phyloP scores from a whole-genome alignment of 2,113 vertebrate genomes.

The Diglossa brunneiventris region DNA sequence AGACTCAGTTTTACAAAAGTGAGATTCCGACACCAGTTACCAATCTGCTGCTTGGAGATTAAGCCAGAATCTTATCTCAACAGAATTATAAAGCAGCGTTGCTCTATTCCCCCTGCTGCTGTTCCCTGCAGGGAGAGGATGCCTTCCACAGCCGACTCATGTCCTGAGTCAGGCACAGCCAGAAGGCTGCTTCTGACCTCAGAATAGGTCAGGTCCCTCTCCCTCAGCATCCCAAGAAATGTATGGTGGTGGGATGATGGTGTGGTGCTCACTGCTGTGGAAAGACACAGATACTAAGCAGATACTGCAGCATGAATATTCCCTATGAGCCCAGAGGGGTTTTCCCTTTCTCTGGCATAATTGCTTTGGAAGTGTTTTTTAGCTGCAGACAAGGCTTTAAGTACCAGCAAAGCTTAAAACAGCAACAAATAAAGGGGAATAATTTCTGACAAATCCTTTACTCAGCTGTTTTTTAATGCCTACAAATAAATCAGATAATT shows the following conservation, averaged over 20 bases:
- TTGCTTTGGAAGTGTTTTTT: neutral
- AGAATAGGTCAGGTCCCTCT: neutral
- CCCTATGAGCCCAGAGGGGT: neutral
- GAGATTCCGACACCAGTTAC: neutral
- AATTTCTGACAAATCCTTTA: neutral
- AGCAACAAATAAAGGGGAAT: neutral
- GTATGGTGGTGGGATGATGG: neutral
- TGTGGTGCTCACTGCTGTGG: constrained; percentile 25
- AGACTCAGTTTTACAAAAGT: neutral
- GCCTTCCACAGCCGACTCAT: neutral
- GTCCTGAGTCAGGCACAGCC: neutral
- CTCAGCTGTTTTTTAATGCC: neutral
- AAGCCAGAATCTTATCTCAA: neutral
- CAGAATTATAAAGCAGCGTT: neutral
- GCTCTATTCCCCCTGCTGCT: neutral
- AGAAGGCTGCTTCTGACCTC: neutral
- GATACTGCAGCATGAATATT: neutral
- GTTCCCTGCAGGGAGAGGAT: neutral
- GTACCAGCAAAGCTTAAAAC: neutral
- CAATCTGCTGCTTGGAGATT: neutral
- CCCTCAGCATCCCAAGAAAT: neutral
- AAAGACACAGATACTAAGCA: neutral
- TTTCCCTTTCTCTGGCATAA: neutral
- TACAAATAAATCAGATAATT: neutral
- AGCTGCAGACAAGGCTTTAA: neutral